Conservation (phyloP, 1,140 invertebrate species). For the Paracyclopina nana region DNA sequence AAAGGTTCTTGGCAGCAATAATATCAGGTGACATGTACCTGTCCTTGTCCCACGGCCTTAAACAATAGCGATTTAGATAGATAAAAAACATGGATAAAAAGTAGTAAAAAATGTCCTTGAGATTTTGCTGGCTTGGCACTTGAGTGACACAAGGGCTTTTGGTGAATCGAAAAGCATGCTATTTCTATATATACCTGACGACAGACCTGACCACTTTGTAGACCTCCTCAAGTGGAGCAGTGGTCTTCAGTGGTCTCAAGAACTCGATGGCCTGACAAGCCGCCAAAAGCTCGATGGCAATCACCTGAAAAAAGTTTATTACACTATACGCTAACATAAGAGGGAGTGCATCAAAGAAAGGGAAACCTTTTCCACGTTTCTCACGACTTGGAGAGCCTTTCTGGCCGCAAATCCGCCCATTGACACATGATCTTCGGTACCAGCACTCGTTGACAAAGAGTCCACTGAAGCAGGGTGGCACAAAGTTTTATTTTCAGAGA, state of each 20-base stretch:
- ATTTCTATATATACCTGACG: too few species aligned
- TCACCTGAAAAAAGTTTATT: conserved; percentile 27
- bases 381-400: conserved; percentile 41
- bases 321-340: too few species aligned
- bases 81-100: too few species aligned
- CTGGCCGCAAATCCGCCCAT: conserved; percentile 52
- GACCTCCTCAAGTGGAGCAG: conserved; percentile 44
- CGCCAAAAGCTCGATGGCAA: conserved; percentile 46
- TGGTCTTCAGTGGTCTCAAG: conserved; percentile 44
- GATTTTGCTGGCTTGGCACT: too few species aligned
- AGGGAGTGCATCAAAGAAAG: too few species aligned
- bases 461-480: conserved; percentile 52
- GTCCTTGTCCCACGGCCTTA: conserved; percentile 41
- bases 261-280: conserved; percentile 56
- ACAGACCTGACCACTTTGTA: conserved; percentile 39
- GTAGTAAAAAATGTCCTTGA: too few species aligned
- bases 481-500: conserved; percentile 51
- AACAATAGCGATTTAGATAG: too few species aligned
- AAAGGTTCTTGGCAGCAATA: conserved; percentile 34
- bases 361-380: conserved; percentile 40
- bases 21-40: conserved; percentile 46
- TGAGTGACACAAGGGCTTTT: too few species aligned
- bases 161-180: too few species aligned
- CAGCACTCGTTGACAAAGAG: conserved; percentile 46
- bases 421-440: conserved; percentile 53